phyloP scores from a whole-genome alignment of 2,888 invertebrate genomes.

The Spodoptera picta region DNA sequence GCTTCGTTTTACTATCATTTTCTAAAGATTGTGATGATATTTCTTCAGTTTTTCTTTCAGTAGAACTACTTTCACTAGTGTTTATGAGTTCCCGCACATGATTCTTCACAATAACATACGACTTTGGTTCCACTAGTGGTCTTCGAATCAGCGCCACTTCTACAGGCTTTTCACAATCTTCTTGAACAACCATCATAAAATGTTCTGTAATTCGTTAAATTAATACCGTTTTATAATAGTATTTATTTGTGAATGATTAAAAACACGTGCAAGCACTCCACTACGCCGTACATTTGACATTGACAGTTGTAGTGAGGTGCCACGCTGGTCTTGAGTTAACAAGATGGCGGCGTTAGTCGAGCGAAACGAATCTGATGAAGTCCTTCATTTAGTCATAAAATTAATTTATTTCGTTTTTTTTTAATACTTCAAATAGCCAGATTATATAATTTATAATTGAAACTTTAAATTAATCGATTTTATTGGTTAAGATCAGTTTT shows the following conservation, averaged over 20 bases:
- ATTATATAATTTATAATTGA: no score
- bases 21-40: conserved; percentile 12
- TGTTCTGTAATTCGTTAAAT: conserved; percentile 12
- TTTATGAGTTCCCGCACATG: conserved; percentile 66
- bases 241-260: conserved; percentile 1
- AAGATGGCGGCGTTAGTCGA: not conserved
- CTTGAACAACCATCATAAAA: conserved; percentile 70
- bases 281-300: conserved; percentile 23
- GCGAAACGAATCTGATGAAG: no score
- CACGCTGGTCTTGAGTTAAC: not conserved
- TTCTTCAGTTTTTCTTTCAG: conserved; percentile 28
- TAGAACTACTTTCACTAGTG: conserved; percentile 25
- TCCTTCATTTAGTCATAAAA: no score
- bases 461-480: no score
- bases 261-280: conserved; percentile 31
- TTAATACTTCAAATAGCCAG: no score
- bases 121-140: conserved; percentile 62
- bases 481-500: no score
- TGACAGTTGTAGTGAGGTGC: conserved; percentile 36
- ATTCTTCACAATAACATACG: conserved; percentile 68
- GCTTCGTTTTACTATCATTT: conserved; percentile 32
- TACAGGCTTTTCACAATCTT: conserved; percentile 57
- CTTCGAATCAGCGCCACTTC: conserved; percentile 59
- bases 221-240: not conserved
- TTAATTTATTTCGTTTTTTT: no score